Conservation (phyloP, 1,140 invertebrate species). For the Octopus bimaculoides region DNA sequence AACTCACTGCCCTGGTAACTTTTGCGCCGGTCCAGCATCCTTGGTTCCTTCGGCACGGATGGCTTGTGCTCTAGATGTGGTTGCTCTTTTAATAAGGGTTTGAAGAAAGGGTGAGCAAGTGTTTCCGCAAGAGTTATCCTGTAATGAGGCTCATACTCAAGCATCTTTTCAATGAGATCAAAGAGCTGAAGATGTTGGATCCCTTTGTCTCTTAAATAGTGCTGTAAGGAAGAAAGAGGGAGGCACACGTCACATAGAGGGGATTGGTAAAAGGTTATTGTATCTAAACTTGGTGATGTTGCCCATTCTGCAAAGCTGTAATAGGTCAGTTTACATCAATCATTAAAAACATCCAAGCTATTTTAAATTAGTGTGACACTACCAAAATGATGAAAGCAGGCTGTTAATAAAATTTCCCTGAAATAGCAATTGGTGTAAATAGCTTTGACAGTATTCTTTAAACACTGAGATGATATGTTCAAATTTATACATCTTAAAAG, state of each 20-base stretch:
- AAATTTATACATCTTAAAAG: too few relatives aligned
- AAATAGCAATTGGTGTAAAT: too few relatives aligned
- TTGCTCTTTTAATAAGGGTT: conserved; percentile 25
- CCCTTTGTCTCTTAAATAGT: conserved; percentile 78
- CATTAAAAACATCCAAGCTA: too few relatives aligned
- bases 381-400: too few relatives aligned
- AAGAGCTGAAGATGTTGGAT: conserved; percentile 91
- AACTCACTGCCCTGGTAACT: neutral
- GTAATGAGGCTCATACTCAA: conserved; percentile 92
- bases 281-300: too few relatives aligned
- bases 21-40: neutral
- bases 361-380: too few relatives aligned
- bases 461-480: too few relatives aligned
- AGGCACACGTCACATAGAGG: neutral
- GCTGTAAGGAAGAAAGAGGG: conserved; percentile 63
- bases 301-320: too few relatives aligned
- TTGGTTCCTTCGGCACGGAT: conserved; percentile 13
- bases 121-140: conserved; percentile 87
- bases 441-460: too few relatives aligned
- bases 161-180: conserved; percentile 90
- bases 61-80: conserved; percentile 19
- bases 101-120: conserved; percentile 88
- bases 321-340: too few relatives aligned
- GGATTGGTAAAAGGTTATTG: too few relatives aligned
- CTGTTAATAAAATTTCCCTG: too few relatives aligned